Conservation (phyloP, 2,797 vertebrate species). For the Nyctalus aviator region DNA sequence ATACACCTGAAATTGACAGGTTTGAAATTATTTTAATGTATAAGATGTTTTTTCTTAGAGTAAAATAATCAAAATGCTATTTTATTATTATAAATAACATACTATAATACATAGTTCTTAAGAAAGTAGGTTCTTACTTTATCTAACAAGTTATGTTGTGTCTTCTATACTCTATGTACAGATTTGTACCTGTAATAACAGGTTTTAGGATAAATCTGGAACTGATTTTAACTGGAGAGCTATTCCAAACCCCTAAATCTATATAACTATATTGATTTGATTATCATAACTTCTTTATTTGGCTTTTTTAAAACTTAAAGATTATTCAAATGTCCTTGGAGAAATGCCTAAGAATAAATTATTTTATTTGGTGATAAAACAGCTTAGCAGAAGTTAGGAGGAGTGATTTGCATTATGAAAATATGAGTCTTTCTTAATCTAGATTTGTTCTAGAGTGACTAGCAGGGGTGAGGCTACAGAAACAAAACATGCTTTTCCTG, state of each 20-base stretch:
- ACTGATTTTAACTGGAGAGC: background rate
- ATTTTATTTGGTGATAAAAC: background rate
- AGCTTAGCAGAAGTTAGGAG: background rate
- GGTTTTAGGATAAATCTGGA: background rate
- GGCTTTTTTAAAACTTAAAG: slow-evolving; percentile 1
- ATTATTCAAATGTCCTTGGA: background rate
- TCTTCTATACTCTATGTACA: background rate
- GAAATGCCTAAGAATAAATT: slow-evolving; percentile 44
- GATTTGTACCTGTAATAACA: background rate
- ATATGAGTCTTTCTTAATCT: slow-evolving; percentile 12
- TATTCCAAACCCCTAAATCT: background rate
- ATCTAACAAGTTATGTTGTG: background rate
- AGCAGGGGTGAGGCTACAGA: background rate
- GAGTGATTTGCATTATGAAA: background rate
- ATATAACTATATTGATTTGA: background rate
- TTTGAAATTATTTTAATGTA: background rate
- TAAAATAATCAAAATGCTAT: slow-evolving; percentile 8
- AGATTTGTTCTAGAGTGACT: slow-evolving; percentile 18
- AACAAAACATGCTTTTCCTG: background rate
- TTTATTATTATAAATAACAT: slow-evolving; percentile 29
- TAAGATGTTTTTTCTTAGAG: background rate
- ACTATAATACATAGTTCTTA: background rate
- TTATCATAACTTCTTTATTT: background rate
- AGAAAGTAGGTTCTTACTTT: background rate
- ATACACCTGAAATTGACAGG: background rate